Evolutionary conservation across 1,140 invertebrate genomes (phyloP), one percentile per base, ranked within the genome.

Genomic region (Drosophila virilis): DNA sequence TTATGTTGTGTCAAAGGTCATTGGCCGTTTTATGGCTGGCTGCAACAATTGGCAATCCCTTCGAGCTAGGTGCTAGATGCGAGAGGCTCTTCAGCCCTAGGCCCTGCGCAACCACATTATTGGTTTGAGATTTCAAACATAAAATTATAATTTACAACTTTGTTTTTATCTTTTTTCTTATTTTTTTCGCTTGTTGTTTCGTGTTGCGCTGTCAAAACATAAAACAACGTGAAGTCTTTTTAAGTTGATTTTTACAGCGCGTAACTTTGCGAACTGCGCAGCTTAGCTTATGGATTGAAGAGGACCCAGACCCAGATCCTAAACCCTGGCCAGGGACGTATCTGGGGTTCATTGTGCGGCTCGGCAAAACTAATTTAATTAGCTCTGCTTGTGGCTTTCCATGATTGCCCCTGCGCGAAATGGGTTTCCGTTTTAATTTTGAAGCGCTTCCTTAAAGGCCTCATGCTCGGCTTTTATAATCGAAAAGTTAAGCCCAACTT

Each of bases 141-240:
- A 70, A 88, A 88, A 88, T 77, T 88, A 83, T 88, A 88, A 88
- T 88, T 88, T 88, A 88, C 83, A 88, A 89, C 83, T 83, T 88
- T 88, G 83, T 86, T 81, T 62, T 78, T 78, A 38, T 59, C 52
- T 4, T 33, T 50, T 22, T 15, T 28, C 10, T 42, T 50, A 4
- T 35, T 37, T 51, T 51, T 33, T 37, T 37, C 33, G 50, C 46
- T 37, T 57, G 28, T 55, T 67, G 55, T 37, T 13, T 32, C 46
- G 43, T 57, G 28, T 55, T 67, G 55, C 28, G 38, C 62, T 70
- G 82, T 65, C 78, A 78, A 69, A 67, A 58, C 82, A 86, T 86
- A 86, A 86, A 86, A 88, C 83, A 83, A 88, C 83, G 73, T 88
- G 80, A 76, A 89, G 83, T 83, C 84, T 71, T 83, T 76, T 88